These are phyloP conservation scores for Pollenia labialis DNA, from an alignment of 2,888 invertebrate genomes.

Conservation along the genomic window DNA sequence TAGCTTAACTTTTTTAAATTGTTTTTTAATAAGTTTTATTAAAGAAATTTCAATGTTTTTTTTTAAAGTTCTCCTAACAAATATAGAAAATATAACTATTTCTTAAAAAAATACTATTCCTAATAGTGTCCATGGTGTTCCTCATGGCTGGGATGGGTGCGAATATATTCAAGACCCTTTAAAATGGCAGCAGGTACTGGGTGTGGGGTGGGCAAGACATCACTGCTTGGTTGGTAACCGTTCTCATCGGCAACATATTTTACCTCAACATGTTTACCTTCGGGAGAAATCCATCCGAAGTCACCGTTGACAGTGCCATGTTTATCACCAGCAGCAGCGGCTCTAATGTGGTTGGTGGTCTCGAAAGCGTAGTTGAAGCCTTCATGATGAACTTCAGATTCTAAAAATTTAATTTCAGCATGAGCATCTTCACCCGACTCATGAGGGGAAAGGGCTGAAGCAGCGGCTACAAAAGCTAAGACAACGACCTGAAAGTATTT, in stretches of 20 bases:
- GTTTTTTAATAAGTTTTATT: not conserved
- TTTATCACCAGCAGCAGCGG: conserved; percentile 76
- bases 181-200: conserved; percentile 76
- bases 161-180: conserved; percentile 84
- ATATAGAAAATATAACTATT: not conserved
- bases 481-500: conserved; percentile 28
- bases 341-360: conserved; percentile 77
- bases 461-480: conserved; percentile 53
- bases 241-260: conserved; percentile 79
- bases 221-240: conserved; percentile 77
- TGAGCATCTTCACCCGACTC: conserved; percentile 68
- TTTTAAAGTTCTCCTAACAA: not conserved
- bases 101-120: no score
- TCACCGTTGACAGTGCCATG: conserved; percentile 78
- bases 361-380: conserved; percentile 77
- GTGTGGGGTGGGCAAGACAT: conserved; percentile 74
- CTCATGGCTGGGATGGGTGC: conserved; percentile 79
- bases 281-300: conserved; percentile 78
- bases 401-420: conserved; percentile 70
- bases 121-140: conserved; percentile 7
- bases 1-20: no score
- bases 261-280: conserved; percentile 78
- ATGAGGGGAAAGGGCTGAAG: conserved; percentile 28
- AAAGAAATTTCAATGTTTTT: not conserved
- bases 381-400: conserved; percentile 77